Percentiles rank a stretch among this genome's conserved stretches.
These are phyloP conservation scores for Lophura nycthemera DNA, from an alignment of 2,113 vertebrate species.

Conservation along the genomic window DNA sequence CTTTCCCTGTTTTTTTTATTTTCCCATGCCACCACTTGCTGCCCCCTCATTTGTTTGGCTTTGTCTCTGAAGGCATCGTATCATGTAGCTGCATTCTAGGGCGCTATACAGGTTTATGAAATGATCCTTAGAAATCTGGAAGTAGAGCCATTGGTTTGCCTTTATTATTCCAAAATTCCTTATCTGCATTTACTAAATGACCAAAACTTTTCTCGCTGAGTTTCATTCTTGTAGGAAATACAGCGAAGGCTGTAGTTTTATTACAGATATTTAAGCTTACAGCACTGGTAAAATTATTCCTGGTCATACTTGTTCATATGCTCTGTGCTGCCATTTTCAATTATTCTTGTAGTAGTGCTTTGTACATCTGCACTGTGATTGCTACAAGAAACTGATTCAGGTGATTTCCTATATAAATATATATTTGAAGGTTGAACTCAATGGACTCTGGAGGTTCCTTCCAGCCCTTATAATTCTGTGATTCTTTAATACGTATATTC, in stretches of 20 bases:
- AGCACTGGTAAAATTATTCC: neutral
- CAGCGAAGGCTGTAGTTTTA: neutral
- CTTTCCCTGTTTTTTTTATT: slow-evolving; percentile 18
- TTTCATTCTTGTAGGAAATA: neutral
- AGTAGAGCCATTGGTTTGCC: neutral
- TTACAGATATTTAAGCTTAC: neutral
- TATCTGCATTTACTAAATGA: neutral
- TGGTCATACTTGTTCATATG: neutral
- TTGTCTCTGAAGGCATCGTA: neutral
- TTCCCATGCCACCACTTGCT: neutral
- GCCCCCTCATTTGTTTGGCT: neutral
- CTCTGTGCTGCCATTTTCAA: neutral
- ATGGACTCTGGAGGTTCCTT: too few species aligned
- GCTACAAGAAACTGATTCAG: neutral
- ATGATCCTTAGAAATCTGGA: neutral
- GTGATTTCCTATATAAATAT: neutral
- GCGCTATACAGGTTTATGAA: neutral
- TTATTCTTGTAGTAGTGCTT: neutral
- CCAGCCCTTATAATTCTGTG: too few species aligned
- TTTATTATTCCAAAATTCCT: neutral
- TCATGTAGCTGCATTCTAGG: neutral
- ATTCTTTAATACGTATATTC: neutral
- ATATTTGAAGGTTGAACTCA: too few species aligned
- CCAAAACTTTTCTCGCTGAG: neutral
- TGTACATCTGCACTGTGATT: neutral